Conservation (phyloP, 1,140 invertebrate species). For the Drosophila pandora region DNA sequence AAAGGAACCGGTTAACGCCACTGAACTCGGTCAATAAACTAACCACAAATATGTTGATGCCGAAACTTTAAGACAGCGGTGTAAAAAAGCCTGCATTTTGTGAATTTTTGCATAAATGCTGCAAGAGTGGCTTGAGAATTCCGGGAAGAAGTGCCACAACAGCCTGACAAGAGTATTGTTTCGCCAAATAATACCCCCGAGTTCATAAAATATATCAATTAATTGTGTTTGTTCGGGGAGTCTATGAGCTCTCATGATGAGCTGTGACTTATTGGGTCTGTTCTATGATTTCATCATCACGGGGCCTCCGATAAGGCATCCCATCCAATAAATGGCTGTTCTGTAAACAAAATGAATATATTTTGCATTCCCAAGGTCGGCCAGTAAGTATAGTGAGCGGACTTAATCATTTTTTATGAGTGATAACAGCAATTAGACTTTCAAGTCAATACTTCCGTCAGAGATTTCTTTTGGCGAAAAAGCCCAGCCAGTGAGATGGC, state of each 20-base stretch:
- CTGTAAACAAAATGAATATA: neutral
- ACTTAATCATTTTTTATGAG: no score
- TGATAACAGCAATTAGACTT: conserved; percentile 14
- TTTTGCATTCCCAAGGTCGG: neutral
- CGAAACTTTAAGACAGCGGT: conserved; percentile 28
- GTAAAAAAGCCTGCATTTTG: conserved; percentile 12
- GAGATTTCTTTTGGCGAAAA: neutral
- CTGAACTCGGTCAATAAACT: conserved; percentile 70
- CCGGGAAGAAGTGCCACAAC: no score
- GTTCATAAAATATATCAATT: no score
- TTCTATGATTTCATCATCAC: neutral
- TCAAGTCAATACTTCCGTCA: neutral
- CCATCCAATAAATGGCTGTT: neutral
- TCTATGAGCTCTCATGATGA: conserved; percentile 19
- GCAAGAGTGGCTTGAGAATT: no score
- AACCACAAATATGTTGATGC: conserved; percentile 65
- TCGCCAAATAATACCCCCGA: no score
- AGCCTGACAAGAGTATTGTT: no score
- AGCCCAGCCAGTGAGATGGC: no score
- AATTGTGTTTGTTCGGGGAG: neutral
- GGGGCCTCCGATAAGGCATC: neutral
- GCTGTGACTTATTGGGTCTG: conserved; percentile 4
- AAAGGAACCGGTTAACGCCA: conserved; percentile 25
- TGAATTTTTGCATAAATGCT: conserved; percentile 32
- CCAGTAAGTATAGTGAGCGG: no score